A percentile compares a stretch with the other conserved stretches of the same genome.
Evolutionary conservation across 2,113 vertebrate species (phyloP).

Genomic region (Oryzias celebensis): DNA sequence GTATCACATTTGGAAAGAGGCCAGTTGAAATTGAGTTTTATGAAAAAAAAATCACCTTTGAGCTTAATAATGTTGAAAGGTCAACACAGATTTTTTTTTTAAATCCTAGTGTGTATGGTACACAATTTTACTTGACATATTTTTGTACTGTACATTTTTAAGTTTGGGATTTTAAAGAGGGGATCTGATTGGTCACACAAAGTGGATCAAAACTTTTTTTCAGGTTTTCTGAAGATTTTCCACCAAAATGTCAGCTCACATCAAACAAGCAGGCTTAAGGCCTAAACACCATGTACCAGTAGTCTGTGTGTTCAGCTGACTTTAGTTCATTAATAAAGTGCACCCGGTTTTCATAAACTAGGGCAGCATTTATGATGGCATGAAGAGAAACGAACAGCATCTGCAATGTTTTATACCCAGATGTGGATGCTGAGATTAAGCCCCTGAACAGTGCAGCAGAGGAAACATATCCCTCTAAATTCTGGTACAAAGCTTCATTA

Average conservation of each 20-base stretch:
- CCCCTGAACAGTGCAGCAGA: conserved; percentile 15
- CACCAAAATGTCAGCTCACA: conserved; percentile 63
- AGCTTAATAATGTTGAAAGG: conserved; percentile 64
- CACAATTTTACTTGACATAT: conserved; percentile 11
- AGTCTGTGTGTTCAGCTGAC: conserved; percentile 54
- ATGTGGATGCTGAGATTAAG: conserved; percentile 39
- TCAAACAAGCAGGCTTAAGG: conserved; percentile 56
- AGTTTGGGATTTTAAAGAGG: not conserved
- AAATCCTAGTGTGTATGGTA: not conserved
- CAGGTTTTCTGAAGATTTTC: conserved; percentile 50
- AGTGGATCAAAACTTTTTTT: conserved; percentile 65
- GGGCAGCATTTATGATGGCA: conserved; percentile 59
- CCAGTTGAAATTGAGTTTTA: conserved; percentile 85
- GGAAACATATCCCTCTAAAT: conserved; percentile 13
- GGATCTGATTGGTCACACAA: conserved; percentile 28
- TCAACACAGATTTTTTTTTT: conserved; percentile 31
- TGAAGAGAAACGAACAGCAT: conserved; percentile 40
- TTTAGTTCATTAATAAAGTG: conserved; percentile 47
- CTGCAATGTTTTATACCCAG: conserved; percentile 56
- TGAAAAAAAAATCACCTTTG: conserved; percentile 81
- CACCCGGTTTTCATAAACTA: conserved; percentile 53
- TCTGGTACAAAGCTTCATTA: not conserved
- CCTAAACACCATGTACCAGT: conserved; percentile 21
- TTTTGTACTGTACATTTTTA: not conserved
- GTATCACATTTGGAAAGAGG: conserved; percentile 90